Conservation (phyloP, 2,888 invertebrate species). For the Leucozona laternaria region DNA sequence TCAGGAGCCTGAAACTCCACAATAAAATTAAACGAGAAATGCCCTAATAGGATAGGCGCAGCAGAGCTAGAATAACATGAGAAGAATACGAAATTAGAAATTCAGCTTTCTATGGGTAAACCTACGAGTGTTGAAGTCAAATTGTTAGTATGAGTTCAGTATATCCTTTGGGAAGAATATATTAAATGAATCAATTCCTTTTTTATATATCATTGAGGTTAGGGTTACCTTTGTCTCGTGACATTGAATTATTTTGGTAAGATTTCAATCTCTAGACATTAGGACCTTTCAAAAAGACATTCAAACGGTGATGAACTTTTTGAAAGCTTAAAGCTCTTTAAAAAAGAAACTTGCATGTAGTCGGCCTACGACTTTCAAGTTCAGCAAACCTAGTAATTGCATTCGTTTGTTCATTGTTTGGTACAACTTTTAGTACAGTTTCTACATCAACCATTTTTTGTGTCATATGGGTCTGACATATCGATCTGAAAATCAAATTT, state of each 20-base stretch:
- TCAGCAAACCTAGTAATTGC: too few species aligned
- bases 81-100: constrained; percentile 72
- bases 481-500: too few species aligned
- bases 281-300: not conserved
- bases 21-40: constrained; percentile 72
- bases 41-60: constrained; percentile 68
- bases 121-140: constrained; percentile 26
- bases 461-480: too few species aligned
- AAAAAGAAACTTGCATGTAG: too few species aligned
- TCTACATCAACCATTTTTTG: too few species aligned
- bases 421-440: too few species aligned
- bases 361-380: too few species aligned
- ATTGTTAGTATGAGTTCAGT: not conserved
- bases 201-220: not conserved
- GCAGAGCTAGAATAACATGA: constrained; percentile 59
- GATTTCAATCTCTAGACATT: not conserved
- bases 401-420: too few species aligned
- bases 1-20: constrained; percentile 64
- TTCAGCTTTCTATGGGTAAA: not conserved
- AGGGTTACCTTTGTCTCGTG: not conserved
- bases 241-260: not conserved
- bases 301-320: too few species aligned
- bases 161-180: constrained; percentile 20
- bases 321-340: too few species aligned
- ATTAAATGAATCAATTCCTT: constrained; percentile 56